A percentile compares a stretch with the other conserved stretches of the same genome.
Evolutionary conservation across 2,113 vertebrate species (phyloP).

Genomic region (Empidonax alnorum): DNA sequence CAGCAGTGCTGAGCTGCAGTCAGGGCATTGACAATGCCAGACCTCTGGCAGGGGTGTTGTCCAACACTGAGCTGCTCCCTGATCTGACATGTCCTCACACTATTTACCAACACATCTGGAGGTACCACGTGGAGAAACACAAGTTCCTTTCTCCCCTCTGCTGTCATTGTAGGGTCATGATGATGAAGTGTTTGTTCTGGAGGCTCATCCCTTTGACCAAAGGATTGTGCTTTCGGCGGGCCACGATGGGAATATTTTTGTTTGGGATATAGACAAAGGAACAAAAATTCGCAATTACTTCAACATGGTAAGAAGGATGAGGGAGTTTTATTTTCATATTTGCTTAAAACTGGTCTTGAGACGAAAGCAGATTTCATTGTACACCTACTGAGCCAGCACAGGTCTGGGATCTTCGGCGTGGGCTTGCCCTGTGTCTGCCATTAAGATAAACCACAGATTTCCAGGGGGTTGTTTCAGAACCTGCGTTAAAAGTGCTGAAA

Average conservation of each 20-base stretch:
- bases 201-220: constrained; percentile 95
- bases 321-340: not conserved
- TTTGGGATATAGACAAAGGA: constrained; percentile 95
- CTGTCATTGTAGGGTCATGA: constrained; percentile 87
- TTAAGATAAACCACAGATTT: not conserved
- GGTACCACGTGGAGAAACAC: not conserved
- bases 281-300: constrained; percentile 97
- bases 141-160: not conserved
- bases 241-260: constrained; percentile 95
- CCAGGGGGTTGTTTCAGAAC: not conserved
- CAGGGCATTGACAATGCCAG: not conserved
- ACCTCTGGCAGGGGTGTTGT: not conserved
- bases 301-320: constrained; percentile 87
- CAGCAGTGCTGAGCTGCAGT: not conserved
- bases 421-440: not conserved
- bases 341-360: not conserved
- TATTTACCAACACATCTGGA: not conserved
- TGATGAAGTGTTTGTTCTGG: constrained; percentile 95
- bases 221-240: constrained; percentile 96
- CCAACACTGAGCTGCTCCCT: not conserved
- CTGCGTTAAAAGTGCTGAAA: not conserved
- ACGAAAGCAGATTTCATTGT: not conserved
- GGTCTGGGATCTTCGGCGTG: not conserved
- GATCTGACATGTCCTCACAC: not conserved
- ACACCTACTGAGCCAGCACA: not conserved